Percentiles rank a stretch among this genome's conserved stretches.
Evolutionary conservation across 2,797 vertebrate species (phyloP).

Genomic region (Syncerus caffer): DNA sequence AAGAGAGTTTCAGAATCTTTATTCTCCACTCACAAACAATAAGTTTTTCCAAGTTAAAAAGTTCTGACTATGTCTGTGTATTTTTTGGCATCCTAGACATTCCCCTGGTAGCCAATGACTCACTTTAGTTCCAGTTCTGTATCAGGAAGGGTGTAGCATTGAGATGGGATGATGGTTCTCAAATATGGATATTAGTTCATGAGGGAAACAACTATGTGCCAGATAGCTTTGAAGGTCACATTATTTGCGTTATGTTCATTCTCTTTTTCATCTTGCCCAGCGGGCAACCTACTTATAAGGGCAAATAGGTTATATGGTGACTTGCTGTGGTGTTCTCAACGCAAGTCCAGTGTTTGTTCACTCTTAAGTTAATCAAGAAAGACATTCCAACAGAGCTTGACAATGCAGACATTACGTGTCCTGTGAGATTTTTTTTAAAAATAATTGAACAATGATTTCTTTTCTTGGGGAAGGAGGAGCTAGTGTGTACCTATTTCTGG

Average conservation of each 20-base stretch:
- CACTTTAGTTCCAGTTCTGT: neutral
- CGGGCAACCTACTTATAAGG: neutral
- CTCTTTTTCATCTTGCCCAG: neutral
- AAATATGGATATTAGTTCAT: neutral
- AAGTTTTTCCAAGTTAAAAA: conserved; percentile 37
- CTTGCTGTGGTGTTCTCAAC: neutral
- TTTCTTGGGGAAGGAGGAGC: neutral
- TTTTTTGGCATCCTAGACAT: neutral
- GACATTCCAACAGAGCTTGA: neutral
- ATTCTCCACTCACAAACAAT: neutral
- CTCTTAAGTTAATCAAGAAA: conserved; percentile 7
- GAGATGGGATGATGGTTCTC: neutral
- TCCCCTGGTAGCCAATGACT: neutral
- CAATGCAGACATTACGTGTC: neutral
- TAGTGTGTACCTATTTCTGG: neutral
- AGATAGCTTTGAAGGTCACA: neutral
- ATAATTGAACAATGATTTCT: neutral
- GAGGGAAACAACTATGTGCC: neutral
- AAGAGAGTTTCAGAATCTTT: conserved; percentile 37
- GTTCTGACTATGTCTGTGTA: neutral
- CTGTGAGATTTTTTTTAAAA: neutral
- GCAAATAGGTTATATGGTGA: neutral
- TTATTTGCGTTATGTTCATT: neutral
- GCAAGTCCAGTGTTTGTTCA: neutral
- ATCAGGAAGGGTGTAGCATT: neutral